Base-by-base conservation (phyloP, 2,888 invertebrate species). In the Drosophila meridionalis region DNA sequence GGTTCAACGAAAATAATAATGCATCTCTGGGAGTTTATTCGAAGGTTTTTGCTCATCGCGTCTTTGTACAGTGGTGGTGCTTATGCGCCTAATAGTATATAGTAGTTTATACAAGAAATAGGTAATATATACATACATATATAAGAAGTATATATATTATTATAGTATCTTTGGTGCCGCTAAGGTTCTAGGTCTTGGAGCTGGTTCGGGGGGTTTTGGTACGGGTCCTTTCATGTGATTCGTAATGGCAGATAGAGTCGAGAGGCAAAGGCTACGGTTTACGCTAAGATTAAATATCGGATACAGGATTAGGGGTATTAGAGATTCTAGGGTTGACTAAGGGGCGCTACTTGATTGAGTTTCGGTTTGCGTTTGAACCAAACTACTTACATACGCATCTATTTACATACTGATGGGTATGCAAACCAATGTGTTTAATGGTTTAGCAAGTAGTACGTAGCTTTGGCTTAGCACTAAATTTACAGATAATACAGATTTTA, bases 61-160 rank as follows among this genome's bases (percentile, higher is more conserved):
- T 67, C 60, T 74, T 74, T 78, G 38, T 77, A 78, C 77, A 77
- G 77, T 79, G 66, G 79, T 69, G 66, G 79, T 78, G 79, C 79
- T 45, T 60, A 28, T 52, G 69, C 11, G 11, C 52, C 45, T 60
- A 48, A 42, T 40, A 48, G 36, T 40, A 47, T 32, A 48, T 32
- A 28, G 28, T 40, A 26, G 38, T 55, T 20, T 20, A 55, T 38
- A 56, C 38, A 40, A 40, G 28, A 28, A 26, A 38, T 14, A 34
- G 20, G 40, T 42, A 30, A 12, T 45, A 43, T 45, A 14, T 11
- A 60, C 28, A 40, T 47, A 20, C 28, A 40, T 47, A 20, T 47
- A 40, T 40, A 14, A 55, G 34, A 67, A 5, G 47, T 26, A 38
- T 52, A 58, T 34, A 34, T 36, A 36, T 56, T 7, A 5, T 38